Evolutionary conservation across 2,113 vertebrate genomes (phyloP), one percentile per base, ranked within the genome.

Genomic region (Nesogale talazaci): DNA sequence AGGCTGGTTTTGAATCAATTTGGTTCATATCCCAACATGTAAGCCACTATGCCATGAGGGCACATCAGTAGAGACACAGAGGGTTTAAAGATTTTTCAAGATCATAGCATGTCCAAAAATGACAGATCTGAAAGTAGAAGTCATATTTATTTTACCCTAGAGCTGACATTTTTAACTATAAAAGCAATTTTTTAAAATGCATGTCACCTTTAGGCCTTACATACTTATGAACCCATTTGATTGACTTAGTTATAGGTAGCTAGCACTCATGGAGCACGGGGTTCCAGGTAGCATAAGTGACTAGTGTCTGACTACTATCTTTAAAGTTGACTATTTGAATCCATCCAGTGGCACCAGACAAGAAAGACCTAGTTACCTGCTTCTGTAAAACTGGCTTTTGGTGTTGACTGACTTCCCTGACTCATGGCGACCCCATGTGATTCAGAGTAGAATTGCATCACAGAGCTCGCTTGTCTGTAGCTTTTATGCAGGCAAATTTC

Each of bases 191-290:
- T 69, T 91, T 91, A 31, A 88, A 16, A 85, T 92, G 69, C 67
- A 75, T 65, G 40, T 82, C 70, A 46, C 23, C 84, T 36, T 59
- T 67, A 42, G 40, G 23, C 10, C 29, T 82, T 88, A 69, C 52
- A 61, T 75, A 15, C 3, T 85, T 40, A 34, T 14, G 92, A 93
- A 89, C 16, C 22, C 23, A 94, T 56, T 89, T 89, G 59, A 83
- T 77, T 85, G 61, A 36, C 31, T 79, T 42, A 5, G 10, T 52
- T 52, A 79, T 81, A 88, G 42, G 80, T 82, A 87, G 4, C 56
- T 25, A 63, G 9, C n/a, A 88, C 89, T 87, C 46, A 5, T 52
- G 46, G 46, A 52, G 46, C 46, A 52, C 14, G 46, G 46, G 42
- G 69, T 14, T 70, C 16, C 19, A 5, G n/a, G 17, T 70, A 70